Evolutionary conservation across 2,797 vertebrate genomes (phyloP).

Genomic region (Acomys russatus): DNA sequence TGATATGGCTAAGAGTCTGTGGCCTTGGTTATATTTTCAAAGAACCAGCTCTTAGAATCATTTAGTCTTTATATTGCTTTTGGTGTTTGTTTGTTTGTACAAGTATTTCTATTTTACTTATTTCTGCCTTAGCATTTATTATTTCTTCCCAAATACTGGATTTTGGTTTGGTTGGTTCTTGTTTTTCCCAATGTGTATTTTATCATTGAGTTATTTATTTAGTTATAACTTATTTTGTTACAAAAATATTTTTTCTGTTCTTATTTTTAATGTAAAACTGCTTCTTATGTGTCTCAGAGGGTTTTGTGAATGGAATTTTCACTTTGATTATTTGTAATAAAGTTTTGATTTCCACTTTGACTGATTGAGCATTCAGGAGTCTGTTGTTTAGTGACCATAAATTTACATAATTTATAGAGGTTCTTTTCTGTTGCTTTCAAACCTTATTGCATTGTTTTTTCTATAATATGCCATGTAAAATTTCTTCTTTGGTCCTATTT

Average conservation of each 20-base stretch:
- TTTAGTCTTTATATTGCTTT: not conserved
- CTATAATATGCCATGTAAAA: not conserved
- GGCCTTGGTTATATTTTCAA: not conserved
- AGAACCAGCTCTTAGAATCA: not conserved
- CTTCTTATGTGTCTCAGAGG: not conserved
- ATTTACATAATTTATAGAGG: not conserved
- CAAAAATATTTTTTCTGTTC: not conserved
- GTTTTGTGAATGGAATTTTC: not conserved
- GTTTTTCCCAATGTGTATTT: not conserved
- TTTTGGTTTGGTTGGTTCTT: not conserved
- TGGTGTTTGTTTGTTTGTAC: not conserved
- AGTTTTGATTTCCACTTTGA: not conserved
- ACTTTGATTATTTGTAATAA: not conserved
- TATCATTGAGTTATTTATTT: not conserved
- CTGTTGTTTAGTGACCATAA: not conserved
- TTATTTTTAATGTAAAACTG: not conserved
- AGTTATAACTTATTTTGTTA: too few species aligned
- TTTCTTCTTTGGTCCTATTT: not conserved
- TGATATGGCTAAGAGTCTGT: not conserved
- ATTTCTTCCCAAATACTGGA: not conserved
- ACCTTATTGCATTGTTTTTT: not conserved
- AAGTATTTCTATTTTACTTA: not conserved
- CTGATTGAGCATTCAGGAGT: not conserved
- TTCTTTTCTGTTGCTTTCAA: too few species aligned
- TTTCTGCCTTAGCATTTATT: not conserved